Evolutionary conservation across 2,888 invertebrate genomes (phyloP).

Genomic region (Phortica okadai): DNA sequence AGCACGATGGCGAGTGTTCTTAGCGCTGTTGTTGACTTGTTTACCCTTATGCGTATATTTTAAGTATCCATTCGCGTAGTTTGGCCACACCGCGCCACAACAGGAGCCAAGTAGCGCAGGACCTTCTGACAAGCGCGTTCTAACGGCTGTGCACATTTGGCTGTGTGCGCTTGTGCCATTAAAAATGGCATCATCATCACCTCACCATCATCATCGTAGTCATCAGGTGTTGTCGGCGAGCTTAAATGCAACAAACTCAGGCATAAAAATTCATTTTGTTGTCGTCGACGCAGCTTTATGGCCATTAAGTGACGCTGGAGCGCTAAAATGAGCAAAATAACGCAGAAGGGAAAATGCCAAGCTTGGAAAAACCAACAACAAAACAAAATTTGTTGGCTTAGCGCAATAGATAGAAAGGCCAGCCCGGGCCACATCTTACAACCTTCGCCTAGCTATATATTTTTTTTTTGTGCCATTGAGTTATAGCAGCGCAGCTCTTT

Average conservation of each 20-base stretch:
- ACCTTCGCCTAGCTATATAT: too few species aligned
- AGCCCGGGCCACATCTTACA: too few species aligned
- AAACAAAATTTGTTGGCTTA: too few species aligned
- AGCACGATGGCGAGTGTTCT: constrained; percentile 17
- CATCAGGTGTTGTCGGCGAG: constrained; percentile 28
- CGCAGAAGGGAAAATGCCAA: background rate
- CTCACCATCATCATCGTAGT: too few species aligned
- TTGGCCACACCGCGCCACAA: too few species aligned
- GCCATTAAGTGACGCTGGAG: constrained; percentile 57
- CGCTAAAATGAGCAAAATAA: constrained; percentile 29
- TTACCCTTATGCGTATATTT: constrained; percentile 11
- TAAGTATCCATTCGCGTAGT: constrained; percentile 3
- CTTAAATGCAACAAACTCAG: constrained; percentile 33
- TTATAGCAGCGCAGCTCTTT: too few species aligned
- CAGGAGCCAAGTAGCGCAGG: background rate
- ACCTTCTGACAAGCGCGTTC: background rate
- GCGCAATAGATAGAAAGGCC: too few species aligned
- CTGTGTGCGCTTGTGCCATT: constrained; percentile 29
- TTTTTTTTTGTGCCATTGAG: too few species aligned
- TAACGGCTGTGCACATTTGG: constrained; percentile 6
- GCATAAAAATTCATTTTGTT: constrained; percentile 35
- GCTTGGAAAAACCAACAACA: too few species aligned
- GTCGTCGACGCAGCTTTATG: constrained; percentile 55
- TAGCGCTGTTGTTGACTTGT: constrained; percentile 4
- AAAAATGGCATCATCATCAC: constrained; percentile 26